Evolutionary conservation across 2,113 vertebrate species (phyloP), one percentile per base, ranked within the genome.

Genomic region (Poeciliopsis prolifica): DNA sequence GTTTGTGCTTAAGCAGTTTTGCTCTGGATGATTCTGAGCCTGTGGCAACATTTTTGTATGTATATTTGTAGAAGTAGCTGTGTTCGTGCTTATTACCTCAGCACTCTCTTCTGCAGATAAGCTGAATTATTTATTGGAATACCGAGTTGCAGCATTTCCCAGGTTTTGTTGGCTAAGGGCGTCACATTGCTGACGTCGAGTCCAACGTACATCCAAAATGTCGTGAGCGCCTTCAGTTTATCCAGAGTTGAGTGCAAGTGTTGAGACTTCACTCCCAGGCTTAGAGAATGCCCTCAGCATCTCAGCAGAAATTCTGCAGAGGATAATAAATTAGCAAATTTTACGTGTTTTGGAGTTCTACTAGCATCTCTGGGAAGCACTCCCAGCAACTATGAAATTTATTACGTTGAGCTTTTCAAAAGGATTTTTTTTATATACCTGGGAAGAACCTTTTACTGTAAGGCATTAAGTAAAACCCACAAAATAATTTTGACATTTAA

Each of bases 91-190:
- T 48, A 63, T 71, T 82, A 65, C 51, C 58, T 14, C 42, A 2
- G 2, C 29, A 0, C 70, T 48, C 51, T 31, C 69, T 28, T 51
- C 48, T 29, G 79, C 83, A 75, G 72, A 85, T 79, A 35, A 81
- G 68, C 79, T 71, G 78, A 68, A 84, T 90, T 75, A 79, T 90
- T 79, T 74, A 77, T 75, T 78, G 68, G 83, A 80, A 75, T 33
- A 13, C 77, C n/a, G 69, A 61, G 13, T 29, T 54, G 74, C 65
- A 51, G 78, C 37, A 33, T 84, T 74, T 78, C 73, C 29, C 19
- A 22, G 28, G 2, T 35, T 40, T 35, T 29, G 14, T 60, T 30
- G n/a, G 67, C 62, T 13, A 3, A 60, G 19, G 70, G 37, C 58
- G 24, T 70, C 48, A 87, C 80, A 81, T 75, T 75, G 80, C 80